These are phyloP conservation scores for Calosoma granatense DNA, from an alignment of 1,140 invertebrate species.

Conservation along the genomic window DNA sequence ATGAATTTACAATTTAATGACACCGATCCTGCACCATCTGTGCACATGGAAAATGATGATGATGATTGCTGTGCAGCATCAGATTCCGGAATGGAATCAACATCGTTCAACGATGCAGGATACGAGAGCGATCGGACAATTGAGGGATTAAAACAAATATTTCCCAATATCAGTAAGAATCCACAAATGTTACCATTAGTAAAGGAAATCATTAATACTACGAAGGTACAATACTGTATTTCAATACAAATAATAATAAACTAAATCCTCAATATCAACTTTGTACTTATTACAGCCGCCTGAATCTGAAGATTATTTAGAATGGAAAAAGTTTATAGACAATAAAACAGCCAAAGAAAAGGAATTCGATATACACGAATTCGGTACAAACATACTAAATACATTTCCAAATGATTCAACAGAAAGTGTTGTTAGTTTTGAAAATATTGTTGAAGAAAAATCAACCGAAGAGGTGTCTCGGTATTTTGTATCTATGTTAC, in stretches of 20 bases:
- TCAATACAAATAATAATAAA: neutral
- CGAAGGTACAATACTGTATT: neutral
- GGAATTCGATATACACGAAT: slow-evolving; percentile 2
- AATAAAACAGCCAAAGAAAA: neutral
- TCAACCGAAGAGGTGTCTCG: neutral
- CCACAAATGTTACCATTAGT: neutral
- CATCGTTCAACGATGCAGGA: too few relatives aligned
- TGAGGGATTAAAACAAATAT: neutral
- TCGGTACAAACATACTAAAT: neutral
- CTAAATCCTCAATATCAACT: neutral
- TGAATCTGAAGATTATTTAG: neutral
- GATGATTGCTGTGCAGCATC: neutral
- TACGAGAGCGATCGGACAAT: neutral
- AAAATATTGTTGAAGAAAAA: neutral
- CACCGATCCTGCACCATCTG: neutral
- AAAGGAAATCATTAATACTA: neutral
- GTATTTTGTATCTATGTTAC: neutral
- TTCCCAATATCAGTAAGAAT: neutral
- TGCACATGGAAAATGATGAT: neutral
- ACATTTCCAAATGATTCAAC: neutral
- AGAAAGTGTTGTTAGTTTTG: neutral
- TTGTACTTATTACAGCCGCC: neutral
- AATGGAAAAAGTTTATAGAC: slow-evolving; percentile 1
- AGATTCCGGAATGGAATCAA: too few relatives aligned
- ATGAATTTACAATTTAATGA: neutral